Percentiles rank a stretch among this genome's conserved stretches.
Conservation (phyloP, 2,797 vertebrate genomes). For the Gephyroberyx darwinii region DNA sequence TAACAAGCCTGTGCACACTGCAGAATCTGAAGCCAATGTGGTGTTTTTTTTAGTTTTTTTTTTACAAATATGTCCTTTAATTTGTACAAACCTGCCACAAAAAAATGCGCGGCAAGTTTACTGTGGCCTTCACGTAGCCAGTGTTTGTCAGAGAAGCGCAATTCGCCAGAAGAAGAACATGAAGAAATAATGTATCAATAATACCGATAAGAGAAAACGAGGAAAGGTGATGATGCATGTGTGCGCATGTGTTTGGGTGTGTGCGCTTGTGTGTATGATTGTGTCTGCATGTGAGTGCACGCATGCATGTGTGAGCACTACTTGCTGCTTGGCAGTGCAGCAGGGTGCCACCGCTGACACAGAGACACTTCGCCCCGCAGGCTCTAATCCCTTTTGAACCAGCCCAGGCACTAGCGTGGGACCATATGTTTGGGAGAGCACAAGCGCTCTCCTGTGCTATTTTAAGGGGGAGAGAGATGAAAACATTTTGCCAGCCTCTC, state of each 20-base stretch:
- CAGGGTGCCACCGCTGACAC: conserved; percentile 74
- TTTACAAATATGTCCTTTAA: too few species aligned
- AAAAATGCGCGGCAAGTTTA: too few species aligned
- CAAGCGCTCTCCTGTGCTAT: conserved; percentile 65
- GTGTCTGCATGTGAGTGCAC: conserved; percentile 34
- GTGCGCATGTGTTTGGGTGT: background rate
- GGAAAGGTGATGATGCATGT: conserved; percentile 19
- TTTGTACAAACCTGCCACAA: too few species aligned
- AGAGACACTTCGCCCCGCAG: conserved; percentile 66
- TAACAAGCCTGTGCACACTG: too few species aligned
- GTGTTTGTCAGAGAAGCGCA: conserved; percentile 2
- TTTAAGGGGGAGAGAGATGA: conserved; percentile 61
- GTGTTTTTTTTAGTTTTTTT: too few species aligned
- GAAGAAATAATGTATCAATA: background rate
- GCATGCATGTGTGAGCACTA: conserved; percentile 40
- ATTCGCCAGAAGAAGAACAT: background rate
- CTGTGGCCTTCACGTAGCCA: too few species aligned
- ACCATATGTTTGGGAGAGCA: conserved; percentile 75
- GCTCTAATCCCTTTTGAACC: conserved; percentile 77
- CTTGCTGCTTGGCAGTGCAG: conserved; percentile 52
- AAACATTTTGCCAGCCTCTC: conserved; percentile 73
- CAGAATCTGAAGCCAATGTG: too few species aligned
- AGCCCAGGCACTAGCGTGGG: conserved; percentile 60
- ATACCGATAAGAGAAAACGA: conserved; percentile 12
- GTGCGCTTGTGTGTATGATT: background rate